Base-by-base conservation (phyloP, 2,113 vertebrate genomes). In the Myrmophylax atrothorax region DNA sequence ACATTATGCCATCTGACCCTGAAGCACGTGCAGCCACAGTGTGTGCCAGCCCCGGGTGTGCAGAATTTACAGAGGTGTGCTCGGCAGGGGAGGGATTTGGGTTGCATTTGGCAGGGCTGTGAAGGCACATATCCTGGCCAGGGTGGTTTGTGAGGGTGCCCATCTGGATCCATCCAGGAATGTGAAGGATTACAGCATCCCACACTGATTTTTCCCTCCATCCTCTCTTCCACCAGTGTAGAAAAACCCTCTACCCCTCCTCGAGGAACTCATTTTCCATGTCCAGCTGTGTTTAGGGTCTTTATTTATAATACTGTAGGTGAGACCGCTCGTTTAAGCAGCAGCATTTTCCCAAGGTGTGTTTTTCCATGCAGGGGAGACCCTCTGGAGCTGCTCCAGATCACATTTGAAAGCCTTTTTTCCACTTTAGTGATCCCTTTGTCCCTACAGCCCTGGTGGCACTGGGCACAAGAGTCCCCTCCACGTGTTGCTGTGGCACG, bases 401-500 rank as follows among this genome's bases (percentile, higher is more conserved):
- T 81, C 26, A 55, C 14, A 7, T 13, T 5, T 59, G 37, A 86
- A 88, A 75, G 31, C 14, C 14, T 55, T 78, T 76, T 67, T 70
- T 75, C 66, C 49, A 22, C 68, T 90, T 76, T 44, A 69, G 37
- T 3, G 8, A 66, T 23, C 24, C 37, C 12, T 6, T 37, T 90
- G 89, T 70, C 29, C 50, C 16, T 1, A 0, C 37, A 78, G 24
- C 18, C 20, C 40, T 5, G 3, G 5, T 55, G 40, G 10, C 62
- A 18, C 2, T 0, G 18, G 20, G 18, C 33, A 28, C 2, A 0
- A 4, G 16, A 8, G 4, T 83, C 14, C 31, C 10, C 12, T 56
- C 28, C 10, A 9, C 3, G 0, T 49, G 8, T 14, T 79, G 25
- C 15, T 46, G 25, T 2, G 4, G 7, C 24, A 22, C 0, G 0